phyloP scores from a whole-genome alignment of 2,888 invertebrate species.

The Bimastos eiseni region DNA sequence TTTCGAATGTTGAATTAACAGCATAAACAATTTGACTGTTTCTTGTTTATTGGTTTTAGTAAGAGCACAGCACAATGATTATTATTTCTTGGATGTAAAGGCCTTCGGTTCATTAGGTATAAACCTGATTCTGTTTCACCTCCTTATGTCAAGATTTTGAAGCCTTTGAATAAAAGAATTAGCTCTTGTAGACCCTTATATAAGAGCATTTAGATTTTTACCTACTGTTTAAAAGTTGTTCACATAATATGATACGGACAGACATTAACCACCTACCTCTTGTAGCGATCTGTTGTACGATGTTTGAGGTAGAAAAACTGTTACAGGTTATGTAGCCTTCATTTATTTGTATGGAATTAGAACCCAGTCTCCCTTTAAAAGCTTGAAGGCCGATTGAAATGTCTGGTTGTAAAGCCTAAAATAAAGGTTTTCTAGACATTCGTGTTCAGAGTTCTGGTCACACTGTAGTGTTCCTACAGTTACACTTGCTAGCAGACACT shows the following conservation, averaged over 20 bases:
- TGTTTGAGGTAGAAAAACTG: no score
- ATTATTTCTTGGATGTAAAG: not conserved
- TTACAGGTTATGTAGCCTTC: not conserved
- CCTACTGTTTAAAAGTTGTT: no score
- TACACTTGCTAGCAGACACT: not conserved
- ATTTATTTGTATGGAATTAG: not conserved
- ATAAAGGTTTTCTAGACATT: not conserved
- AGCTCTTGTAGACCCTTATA: no score
- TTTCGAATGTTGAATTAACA: not conserved
- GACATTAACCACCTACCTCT: no score
- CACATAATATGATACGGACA: no score
- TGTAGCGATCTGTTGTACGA: no score
- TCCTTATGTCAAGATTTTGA: no score
- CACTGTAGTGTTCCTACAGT: not conserved
- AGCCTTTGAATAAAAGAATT: no score
- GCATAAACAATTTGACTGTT: not conserved
- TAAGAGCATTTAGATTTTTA: no score
- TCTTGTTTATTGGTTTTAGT: not conserved
- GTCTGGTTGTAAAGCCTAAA: not conserved
- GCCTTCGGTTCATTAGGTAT: no score
- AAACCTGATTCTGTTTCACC: not conserved
- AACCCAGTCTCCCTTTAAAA: not conserved
- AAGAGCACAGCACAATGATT: not conserved
- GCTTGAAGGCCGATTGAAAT: not conserved
- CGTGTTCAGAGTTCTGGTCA: not conserved